phyloP scores from a whole-genome alignment of 2,888 invertebrate species.

The Limulus polyphemus region DNA sequence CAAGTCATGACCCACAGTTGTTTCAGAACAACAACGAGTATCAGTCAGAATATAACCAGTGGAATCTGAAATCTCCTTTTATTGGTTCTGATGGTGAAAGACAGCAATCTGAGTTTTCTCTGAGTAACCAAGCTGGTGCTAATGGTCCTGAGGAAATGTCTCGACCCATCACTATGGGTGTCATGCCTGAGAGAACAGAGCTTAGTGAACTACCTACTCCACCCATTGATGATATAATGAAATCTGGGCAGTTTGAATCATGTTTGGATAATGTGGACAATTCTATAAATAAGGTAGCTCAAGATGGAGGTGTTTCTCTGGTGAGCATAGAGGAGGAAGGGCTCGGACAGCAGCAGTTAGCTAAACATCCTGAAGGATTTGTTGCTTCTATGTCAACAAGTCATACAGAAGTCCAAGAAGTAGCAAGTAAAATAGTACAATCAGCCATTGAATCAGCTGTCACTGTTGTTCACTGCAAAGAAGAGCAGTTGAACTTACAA shows the following conservation, averaged over 20 bases:
- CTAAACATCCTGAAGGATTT: too few relatives aligned
- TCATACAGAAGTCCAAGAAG: too few relatives aligned
- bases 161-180: neutral
- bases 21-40: neutral
- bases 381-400: too few relatives aligned
- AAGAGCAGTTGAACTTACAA: too few relatives aligned
- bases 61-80: neutral
- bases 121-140: neutral
- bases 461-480: too few relatives aligned
- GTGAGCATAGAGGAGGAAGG: too few relatives aligned
- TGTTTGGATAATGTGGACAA: too few relatives aligned
- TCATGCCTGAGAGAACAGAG: slow-evolving; percentile 19
- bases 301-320: too few relatives aligned
- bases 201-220: slow-evolving; percentile 22
- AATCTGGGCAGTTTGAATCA: neutral
- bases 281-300: too few relatives aligned
- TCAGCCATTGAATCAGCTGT: too few relatives aligned
- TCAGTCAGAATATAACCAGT: neutral
- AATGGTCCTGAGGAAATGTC: slow-evolving; percentile 1
- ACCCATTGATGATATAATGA: slow-evolving; percentile 3
- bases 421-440: too few relatives aligned
- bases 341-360: too few relatives aligned
- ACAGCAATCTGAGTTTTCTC: neutral
- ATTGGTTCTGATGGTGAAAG: neutral
- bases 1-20: neutral